A percentile compares a stretch with the other conserved stretches of the same genome.
These are phyloP conservation scores for Callosobruchus maculatus DNA, from an alignment of 2,888 invertebrate genomes.

Conservation along the genomic window DNA sequence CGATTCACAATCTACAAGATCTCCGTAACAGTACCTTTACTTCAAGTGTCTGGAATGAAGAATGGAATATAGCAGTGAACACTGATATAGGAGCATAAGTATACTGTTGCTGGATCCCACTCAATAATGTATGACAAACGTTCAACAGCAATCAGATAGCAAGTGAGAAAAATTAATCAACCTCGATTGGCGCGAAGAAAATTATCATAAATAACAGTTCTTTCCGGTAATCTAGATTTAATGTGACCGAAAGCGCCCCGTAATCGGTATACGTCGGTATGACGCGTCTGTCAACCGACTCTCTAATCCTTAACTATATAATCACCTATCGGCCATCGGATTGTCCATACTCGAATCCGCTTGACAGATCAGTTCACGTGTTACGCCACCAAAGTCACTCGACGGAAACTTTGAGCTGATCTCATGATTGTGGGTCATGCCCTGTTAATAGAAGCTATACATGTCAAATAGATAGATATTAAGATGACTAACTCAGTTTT, in stretches of 20 bases:
- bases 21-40: not conserved
- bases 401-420: not conserved
- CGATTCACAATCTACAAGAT: not conserved
- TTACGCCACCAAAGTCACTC: not conserved
- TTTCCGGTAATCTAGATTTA: not conserved
- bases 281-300: not conserved
- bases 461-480: too few species aligned
- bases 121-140: not conserved
- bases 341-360: not conserved
- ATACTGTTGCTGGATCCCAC: not conserved
- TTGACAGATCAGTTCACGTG: not conserved
- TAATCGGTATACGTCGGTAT: not conserved
- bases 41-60: not conserved
- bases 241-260: not conserved
- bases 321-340: not conserved
- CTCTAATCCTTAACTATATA: not conserved
- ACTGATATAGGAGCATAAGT: not conserved
- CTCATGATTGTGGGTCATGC: not conserved
- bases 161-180: not conserved
- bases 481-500: too few species aligned
- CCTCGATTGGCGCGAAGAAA: not conserved
- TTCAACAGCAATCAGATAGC: not conserved
- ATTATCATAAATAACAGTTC: not conserved
- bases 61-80: not conserved
- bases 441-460: not conserved